Percentiles rank a stretch among this genome's conserved stretches.
Conservation (phyloP, 2,797 vertebrate species). For the Acipenser transmontanus region DNA sequence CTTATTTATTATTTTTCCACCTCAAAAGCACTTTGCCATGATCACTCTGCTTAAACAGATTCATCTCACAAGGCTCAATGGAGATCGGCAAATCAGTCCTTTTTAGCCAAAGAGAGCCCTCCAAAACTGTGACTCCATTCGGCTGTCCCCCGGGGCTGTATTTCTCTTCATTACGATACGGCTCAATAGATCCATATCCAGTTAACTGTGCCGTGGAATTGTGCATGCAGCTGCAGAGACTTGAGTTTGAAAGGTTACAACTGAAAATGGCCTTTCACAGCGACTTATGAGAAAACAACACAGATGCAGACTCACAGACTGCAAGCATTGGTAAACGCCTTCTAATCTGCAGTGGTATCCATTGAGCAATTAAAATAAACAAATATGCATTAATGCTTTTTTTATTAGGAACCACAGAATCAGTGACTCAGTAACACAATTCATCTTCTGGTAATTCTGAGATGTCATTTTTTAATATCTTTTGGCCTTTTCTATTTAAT, state of each 20-base stretch:
- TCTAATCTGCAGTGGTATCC: not conserved
- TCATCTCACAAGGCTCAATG: not conserved
- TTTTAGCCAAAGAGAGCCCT: constrained; percentile 28
- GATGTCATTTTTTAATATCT: not conserved
- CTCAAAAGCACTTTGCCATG: too few species aligned
- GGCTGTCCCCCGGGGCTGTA: constrained; percentile 37
- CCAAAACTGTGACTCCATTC: constrained; percentile 37
- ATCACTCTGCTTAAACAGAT: not conserved
- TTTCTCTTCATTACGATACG: constrained; percentile 32
- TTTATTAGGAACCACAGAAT: not conserved
- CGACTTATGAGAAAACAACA: not conserved
- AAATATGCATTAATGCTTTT: not conserved
- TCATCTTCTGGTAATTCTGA: not conserved
- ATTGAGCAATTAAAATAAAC: not conserved
- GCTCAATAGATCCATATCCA: not conserved
- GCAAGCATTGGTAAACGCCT: not conserved
- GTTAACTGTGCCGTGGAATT: constrained; percentile 8
- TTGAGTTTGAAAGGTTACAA: not conserved
- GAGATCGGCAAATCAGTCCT: constrained; percentile 1
- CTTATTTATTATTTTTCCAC: not conserved
- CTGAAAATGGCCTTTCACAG: not conserved
- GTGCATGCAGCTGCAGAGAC: constrained; percentile 5
- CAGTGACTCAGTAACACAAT: not conserved
- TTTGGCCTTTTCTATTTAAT: not conserved
- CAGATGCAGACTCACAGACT: not conserved